Percentiles rank a stretch among this genome's conserved stretches.
phyloP scores from a whole-genome alignment of 2,113 vertebrate genomes.

The Dromaius novaehollandiae region DNA sequence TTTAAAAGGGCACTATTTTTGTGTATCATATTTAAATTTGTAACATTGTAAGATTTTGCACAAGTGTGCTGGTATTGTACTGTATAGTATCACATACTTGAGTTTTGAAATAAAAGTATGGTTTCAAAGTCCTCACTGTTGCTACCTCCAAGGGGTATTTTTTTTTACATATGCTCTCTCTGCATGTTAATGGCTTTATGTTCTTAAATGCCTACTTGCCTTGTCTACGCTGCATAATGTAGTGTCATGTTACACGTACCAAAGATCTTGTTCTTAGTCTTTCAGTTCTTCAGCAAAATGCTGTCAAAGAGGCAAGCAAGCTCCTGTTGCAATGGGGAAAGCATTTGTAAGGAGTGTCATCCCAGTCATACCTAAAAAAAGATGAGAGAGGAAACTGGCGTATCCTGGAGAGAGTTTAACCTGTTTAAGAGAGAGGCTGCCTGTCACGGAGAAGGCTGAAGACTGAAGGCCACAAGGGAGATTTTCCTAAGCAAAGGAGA shows the following conservation, averaged over 20 bases:
- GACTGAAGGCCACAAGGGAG: neutral
- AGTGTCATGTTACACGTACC: neutral
- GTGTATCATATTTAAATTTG: conserved; percentile 75
- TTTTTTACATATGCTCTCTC: neutral
- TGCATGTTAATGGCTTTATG: neutral
- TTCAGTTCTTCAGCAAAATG: conserved; percentile 11
- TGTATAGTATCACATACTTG: conserved; percentile 85
- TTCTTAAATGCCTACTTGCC: neutral
- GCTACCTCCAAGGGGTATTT: neutral
- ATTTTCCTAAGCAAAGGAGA: neutral
- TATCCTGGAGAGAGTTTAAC: neutral
- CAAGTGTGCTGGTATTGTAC: conserved; percentile 79
- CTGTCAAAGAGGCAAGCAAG: neutral
- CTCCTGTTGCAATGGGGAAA: neutral
- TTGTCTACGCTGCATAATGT: neutral
- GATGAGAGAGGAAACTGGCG: neutral
- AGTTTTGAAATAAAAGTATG: conserved; percentile 89
- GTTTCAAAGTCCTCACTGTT: conserved; percentile 57
- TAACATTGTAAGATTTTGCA: conserved; percentile 80
- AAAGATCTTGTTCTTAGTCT: conserved; percentile 5
- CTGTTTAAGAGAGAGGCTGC: neutral
- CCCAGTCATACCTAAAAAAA: neutral
- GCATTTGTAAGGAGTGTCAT: neutral
- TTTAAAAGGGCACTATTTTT: conserved; percentile 75
- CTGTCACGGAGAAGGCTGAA: neutral